Evolutionary conservation across 2,888 invertebrate genomes (phyloP), one percentile per base, ranked within the genome.

Genomic region (Heliconius ethilla): DNA sequence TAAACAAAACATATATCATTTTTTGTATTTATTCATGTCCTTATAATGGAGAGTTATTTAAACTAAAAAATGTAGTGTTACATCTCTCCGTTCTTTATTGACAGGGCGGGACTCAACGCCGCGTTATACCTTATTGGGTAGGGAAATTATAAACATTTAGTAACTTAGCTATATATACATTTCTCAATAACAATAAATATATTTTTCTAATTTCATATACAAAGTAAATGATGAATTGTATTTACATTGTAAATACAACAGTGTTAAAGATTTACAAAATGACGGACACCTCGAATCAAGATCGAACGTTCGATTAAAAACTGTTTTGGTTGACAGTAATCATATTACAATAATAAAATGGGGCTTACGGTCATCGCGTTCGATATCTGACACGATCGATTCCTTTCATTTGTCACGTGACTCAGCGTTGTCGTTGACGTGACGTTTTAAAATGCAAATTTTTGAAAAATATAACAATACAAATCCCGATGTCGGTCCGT

Each of bases 391-490:
- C 92, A 91, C 90, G 90, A 94, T 94, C 94, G 84, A 87, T 84
- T 84, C 83, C 86, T 86, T 91, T 92, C 93, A 94, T 94, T 93
- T 93, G 94, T 94, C 94, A 93, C 89, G 89, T 94, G 94, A 94
- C 90, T 93, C 94, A 93, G 94, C 94, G 84, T 87, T 91, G 93
- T 91, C 91, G 92, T 86, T 92, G 93, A 93, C 94, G 90, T 92
- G 93, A 92, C 91, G 92, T 91, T 89, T 91, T 90, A 93, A 94
- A 94, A 94, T 94, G 94, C 94, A 94, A 94, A 94, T 94, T 94
- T 92, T 92, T 85, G 83, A 91, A 93, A 92, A 93, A 90, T 87
- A 87, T 90, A 92, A 94, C 93, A 94, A 94, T 94, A 90, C 91
- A 89, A 89, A 92, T 91, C 91, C 91, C 90, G 92, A 89, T 90